Percentiles rank a stretch among this genome's conserved stretches.
Evolutionary conservation across 2,888 invertebrate genomes (phyloP).

Genomic region (Gortyna flavago): DNA sequence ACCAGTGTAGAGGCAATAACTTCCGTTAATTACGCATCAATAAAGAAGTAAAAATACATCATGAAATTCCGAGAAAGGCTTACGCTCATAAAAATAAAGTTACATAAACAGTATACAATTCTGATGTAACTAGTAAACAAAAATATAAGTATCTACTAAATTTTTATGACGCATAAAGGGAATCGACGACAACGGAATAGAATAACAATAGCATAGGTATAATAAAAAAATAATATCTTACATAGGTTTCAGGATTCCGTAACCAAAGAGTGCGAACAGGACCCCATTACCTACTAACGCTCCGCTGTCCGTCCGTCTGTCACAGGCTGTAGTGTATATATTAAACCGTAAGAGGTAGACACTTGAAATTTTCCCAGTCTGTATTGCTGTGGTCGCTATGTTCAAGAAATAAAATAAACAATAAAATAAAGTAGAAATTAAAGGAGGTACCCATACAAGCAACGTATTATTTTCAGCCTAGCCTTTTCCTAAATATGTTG

Average conservation of each 20-base stretch:
- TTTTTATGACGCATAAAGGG: constrained; percentile 77
- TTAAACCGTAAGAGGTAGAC: neutral
- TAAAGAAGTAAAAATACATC: constrained; percentile 25
- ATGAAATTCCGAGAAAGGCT: constrained; percentile 45
- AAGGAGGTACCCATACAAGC: neutral
- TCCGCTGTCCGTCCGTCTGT: neutral
- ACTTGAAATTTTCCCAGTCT: neutral
- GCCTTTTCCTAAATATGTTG: no score
- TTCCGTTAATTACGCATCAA: neutral
- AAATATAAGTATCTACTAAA: constrained; percentile 75
- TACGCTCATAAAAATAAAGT: constrained; percentile 65
- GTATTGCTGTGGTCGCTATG: no score
- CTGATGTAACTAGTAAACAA: constrained; percentile 72
- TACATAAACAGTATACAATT: constrained; percentile 71
- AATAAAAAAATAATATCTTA: constrained; percentile 70
- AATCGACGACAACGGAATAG: constrained; percentile 70
- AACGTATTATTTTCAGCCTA: no score
- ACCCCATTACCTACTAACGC: no score
- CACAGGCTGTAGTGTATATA: neutral
- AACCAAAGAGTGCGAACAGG: neutral
- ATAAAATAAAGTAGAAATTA: neutral
- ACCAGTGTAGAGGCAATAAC: neutral
- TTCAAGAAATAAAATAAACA: no score
- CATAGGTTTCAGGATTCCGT: constrained; percentile 19
- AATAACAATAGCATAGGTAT: constrained; percentile 70